Evolutionary conservation across 2,797 vertebrate genomes (phyloP).

Genomic region (Diceros bicornis): DNA sequence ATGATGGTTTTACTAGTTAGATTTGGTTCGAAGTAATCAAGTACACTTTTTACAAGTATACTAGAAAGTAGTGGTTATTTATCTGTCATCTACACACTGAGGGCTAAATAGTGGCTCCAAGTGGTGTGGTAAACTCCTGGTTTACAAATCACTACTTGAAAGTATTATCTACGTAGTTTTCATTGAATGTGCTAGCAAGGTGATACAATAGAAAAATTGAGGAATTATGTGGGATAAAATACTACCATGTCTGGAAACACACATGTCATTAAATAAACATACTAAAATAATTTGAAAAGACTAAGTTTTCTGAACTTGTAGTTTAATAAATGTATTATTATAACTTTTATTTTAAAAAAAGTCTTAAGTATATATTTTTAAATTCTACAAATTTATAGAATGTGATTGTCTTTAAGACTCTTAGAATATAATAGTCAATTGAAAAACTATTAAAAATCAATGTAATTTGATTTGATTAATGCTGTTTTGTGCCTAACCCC

Average conservation of each 20-base stretch:
- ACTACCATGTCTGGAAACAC: constrained; percentile 62
- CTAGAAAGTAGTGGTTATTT: constrained; percentile 37
- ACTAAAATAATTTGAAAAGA: constrained; percentile 49
- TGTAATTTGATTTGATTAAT: constrained; percentile 46
- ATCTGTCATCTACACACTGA: neutral
- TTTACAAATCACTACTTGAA: constrained; percentile 21
- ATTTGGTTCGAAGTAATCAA: constrained; percentile 53
- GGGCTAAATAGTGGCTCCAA: neutral
- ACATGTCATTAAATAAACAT: neutral
- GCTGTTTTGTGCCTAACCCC: neutral
- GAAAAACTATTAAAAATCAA: neutral
- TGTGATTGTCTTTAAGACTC: constrained; percentile 18
- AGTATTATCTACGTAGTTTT: constrained; percentile 39
- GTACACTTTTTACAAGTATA: neutral
- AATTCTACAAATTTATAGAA: constrained; percentile 47
- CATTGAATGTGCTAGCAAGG: constrained; percentile 29
- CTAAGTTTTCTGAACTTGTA: constrained; percentile 22
- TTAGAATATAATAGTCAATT: constrained; percentile 19
- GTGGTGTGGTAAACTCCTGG: neutral
- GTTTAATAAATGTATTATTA: constrained; percentile 35
- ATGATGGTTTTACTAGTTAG: neutral
- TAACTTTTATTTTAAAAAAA: constrained; percentile 40
- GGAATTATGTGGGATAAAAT: constrained; percentile 53
- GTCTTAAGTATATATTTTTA: constrained; percentile 27
- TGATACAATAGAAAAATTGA: constrained; percentile 21